These are phyloP conservation scores for Chironomus striatipennis DNA, from an alignment of 1,140 invertebrate genomes.

Conservation along the genomic window DNA sequence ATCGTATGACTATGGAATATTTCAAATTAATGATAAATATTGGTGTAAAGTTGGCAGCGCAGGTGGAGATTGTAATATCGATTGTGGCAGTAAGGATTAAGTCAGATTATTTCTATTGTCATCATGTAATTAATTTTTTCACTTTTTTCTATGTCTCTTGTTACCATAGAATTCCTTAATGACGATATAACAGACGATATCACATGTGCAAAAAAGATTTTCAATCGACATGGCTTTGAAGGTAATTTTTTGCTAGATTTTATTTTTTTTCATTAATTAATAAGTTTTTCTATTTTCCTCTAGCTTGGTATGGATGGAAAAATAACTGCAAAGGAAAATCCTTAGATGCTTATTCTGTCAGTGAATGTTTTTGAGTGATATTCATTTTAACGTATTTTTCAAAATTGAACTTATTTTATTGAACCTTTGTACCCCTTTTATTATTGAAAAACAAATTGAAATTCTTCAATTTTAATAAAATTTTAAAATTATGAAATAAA, in stretches of 20 bases:
- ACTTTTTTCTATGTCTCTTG: too few relatives aligned
- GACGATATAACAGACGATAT: constrained; percentile 42
- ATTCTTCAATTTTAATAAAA: too few relatives aligned
- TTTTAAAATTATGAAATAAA: too few relatives aligned
- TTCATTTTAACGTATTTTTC: too few relatives aligned
- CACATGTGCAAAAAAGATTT: constrained; percentile 41
- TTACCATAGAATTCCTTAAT: constrained; percentile 36
- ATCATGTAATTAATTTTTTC: too few relatives aligned
- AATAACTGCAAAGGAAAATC: constrained; percentile 34
- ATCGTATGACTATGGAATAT: constrained; percentile 6
- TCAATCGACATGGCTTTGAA: constrained; percentile 39
- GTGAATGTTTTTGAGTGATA: background rate
- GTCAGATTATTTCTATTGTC: too few relatives aligned
- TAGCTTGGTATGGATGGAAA: constrained; percentile 42
- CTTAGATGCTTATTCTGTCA: background rate
- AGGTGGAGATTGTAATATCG: constrained; percentile 3
- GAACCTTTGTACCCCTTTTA: too few relatives aligned
- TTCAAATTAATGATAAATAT: constrained; percentile 21
- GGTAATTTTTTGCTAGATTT: too few relatives aligned
- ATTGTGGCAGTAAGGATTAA: background rate
- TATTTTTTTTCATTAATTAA: too few relatives aligned
- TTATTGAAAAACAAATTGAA: too few relatives aligned
- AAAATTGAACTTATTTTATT: too few relatives aligned
- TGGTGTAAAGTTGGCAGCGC: background rate
- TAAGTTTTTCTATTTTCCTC: too few relatives aligned